Conservation (phyloP, 2,888 invertebrate genomes). For the Caenorhabditis afra region DNA sequence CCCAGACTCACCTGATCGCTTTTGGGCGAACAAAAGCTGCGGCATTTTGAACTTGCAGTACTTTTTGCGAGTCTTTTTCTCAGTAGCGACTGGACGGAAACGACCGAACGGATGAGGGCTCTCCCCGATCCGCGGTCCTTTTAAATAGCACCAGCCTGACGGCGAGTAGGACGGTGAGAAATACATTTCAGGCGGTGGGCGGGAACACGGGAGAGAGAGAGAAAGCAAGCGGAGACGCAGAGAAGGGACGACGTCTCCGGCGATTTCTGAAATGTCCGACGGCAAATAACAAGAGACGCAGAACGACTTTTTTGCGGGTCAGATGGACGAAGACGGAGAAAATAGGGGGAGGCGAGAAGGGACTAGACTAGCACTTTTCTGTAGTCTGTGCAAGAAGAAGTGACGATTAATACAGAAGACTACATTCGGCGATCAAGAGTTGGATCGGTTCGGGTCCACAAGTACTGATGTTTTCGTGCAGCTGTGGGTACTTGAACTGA, state of each 20-base stretch:
- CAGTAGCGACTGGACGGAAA: conserved; percentile 3
- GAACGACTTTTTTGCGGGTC: conserved; percentile 40
- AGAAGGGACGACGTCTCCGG: conserved; percentile 39
- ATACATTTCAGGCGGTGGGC: conserved; percentile 42
- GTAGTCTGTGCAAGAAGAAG: conserved; percentile 30
- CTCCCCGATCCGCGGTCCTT: conserved; percentile 36
- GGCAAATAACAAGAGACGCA: conserved; percentile 30
- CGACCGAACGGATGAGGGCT: conserved; percentile 29
- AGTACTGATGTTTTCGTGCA: too few relatives aligned
- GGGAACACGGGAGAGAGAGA: conserved; percentile 22
- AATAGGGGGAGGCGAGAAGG: conserved; percentile 3
- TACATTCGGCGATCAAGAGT: conserved; percentile 6
- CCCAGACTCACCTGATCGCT: conserved; percentile 26
- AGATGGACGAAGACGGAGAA: conserved; percentile 35
- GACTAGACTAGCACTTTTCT: conserved; percentile 34
- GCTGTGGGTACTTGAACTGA: too few relatives aligned
- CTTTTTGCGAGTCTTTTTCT: conserved; percentile 19
- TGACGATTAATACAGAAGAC: neutral
- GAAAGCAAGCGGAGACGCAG: conserved; percentile 16
- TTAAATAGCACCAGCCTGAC: conserved; percentile 48
- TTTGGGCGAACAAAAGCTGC: conserved; percentile 19
- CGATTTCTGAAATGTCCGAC: conserved; percentile 45
- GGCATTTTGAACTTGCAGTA: conserved; percentile 50
- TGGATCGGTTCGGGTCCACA: too few relatives aligned
- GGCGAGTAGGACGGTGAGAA: conserved; percentile 38